Percentiles rank a stretch among this genome's conserved stretches.
These are phyloP conservation scores for Trachelus iudaicus DNA, from an alignment of 2,888 invertebrate genomes.

Conservation along the genomic window DNA sequence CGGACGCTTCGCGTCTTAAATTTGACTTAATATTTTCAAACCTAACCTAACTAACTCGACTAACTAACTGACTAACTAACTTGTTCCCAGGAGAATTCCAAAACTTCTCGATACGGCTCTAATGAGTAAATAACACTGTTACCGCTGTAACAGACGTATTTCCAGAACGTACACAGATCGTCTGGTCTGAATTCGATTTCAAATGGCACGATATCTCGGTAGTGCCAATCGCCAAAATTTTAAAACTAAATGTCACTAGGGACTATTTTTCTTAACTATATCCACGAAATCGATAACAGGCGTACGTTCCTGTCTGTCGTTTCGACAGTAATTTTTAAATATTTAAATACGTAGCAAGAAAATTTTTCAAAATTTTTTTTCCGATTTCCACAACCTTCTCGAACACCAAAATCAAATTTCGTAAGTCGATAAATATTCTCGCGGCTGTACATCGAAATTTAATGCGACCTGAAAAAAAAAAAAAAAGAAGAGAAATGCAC, in stretches of 20 bases:
- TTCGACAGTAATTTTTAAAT: no score
- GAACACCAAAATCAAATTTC: background rate
- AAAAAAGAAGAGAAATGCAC: slow-evolving; percentile 52
- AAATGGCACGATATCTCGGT: background rate
- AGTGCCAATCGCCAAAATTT: background rate
- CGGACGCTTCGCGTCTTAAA: background rate
- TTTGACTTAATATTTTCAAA: background rate
- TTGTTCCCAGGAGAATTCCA: background rate
- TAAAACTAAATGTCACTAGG: background rate
- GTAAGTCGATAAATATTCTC: background rate
- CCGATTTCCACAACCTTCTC: background rate
- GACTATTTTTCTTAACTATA: background rate
- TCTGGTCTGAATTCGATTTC: background rate
- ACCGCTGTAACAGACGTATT: background rate
- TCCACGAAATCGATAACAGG: no score
- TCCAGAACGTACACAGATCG: background rate
- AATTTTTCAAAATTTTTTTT: background rate
- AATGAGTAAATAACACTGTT: background rate
- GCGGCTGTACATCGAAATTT: background rate
- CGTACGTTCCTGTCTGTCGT: no score
- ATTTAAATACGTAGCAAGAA: background rate
- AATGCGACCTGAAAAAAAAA: background rate
- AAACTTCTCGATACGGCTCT: background rate
- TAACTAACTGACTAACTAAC: background rate
- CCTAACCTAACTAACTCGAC: background rate